Percentiles rank a stretch among this genome's conserved stretches.
Evolutionary conservation across 2,113 vertebrate species (phyloP).

Genomic region (Micronycteris hirsuta): DNA sequence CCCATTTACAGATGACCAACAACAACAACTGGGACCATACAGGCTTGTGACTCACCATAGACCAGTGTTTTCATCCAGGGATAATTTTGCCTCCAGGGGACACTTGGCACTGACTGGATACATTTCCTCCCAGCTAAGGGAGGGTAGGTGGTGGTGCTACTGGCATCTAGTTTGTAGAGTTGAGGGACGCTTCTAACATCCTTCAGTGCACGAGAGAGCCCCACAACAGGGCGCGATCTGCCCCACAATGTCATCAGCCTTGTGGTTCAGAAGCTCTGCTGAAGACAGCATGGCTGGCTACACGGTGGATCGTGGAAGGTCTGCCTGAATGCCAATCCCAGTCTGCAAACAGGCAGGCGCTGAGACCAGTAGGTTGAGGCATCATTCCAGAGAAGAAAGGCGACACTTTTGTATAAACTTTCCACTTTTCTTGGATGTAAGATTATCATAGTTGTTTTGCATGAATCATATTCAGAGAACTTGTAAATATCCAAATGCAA

Average conservation of each 20-base stretch:
- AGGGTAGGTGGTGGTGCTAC: neutral
- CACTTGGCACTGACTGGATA: neutral
- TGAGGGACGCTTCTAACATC: neutral
- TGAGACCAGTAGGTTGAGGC: neutral
- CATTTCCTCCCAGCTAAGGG: neutral
- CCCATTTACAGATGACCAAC: neutral
- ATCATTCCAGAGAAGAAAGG: neutral
- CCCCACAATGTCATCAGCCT: too few species aligned
- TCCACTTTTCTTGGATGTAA: neutral
- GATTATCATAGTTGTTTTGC: neutral
- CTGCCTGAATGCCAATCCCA: neutral
- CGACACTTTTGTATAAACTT: neutral
- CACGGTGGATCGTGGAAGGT: too few species aligned
- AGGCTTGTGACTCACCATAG: neutral
- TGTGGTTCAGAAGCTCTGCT: neutral
- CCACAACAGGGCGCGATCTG: neutral
- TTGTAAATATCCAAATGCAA: neutral
- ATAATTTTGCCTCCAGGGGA: neutral
- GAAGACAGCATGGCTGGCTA: rapidly evolving
- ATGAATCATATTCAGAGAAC: neutral
- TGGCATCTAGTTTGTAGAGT: neutral
- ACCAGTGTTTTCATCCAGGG: neutral
- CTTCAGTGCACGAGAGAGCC: neutral
- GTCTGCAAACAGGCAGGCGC: rapidly evolving
- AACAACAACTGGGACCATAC: neutral